A percentile compares a stretch with the other conserved stretches of the same genome.
These are phyloP conservation scores for Acrossocheilus fasciatus DNA, from an alignment of 2,797 vertebrate species.

Conservation along the genomic window DNA sequence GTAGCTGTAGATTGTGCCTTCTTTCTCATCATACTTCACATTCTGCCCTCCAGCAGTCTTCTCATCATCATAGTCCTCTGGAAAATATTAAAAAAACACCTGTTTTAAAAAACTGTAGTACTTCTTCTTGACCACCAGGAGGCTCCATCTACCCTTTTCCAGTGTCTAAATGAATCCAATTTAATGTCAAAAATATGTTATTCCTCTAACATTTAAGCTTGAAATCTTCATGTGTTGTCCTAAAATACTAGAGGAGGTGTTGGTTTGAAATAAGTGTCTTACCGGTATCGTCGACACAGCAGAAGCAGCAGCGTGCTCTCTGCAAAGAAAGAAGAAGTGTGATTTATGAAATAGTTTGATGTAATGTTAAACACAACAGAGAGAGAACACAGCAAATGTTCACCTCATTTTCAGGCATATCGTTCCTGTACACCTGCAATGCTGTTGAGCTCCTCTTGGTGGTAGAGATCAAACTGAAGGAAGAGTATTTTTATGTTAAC, in stretches of 20 bases:
- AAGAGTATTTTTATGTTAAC: conserved; percentile 27
- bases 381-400: conserved; percentile 24
- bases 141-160: conserved; percentile 57
- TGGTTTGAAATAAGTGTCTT: conserved; percentile 55
- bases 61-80: conserved; percentile 77
- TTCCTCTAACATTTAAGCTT: not conserved
- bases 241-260: not conserved
- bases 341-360: not conserved
- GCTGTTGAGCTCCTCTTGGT: conserved; percentile 94
- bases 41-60: conserved; percentile 82
- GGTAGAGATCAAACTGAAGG: conserved; percentile 90
- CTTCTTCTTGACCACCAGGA: conserved; percentile 66
- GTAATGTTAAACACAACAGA: not conserved
- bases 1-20: conserved; percentile 89
- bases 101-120: not conserved
- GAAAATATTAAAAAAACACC: conserved; percentile 55
- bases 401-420: conserved; percentile 90
- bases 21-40: conserved; percentile 90
- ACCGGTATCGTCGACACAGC: conserved; percentile 87
- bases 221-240: not conserved
- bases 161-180: conserved; percentile 6
- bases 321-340: conserved; percentile 65
- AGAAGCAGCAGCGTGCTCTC: conserved; percentile 97
- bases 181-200: not conserved
- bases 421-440: conserved; percentile 83